A percentile compares a stretch with the other conserved stretches of the same genome.
Evolutionary conservation across 1,140 invertebrate genomes (phyloP).

Genomic region (Diprion similis): DNA sequence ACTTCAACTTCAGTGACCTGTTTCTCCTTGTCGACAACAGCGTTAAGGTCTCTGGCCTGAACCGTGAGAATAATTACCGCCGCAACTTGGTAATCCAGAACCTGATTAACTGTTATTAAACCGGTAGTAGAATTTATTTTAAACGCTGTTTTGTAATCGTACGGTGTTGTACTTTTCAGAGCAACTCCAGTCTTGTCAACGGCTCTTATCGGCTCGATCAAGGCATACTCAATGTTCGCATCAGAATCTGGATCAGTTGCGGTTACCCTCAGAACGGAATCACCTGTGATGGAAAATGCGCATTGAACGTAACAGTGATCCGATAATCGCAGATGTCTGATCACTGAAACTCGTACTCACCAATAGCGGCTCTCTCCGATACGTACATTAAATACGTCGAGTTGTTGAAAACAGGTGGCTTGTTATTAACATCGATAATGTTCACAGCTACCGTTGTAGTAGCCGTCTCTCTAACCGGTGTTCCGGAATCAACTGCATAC

Average conservation of each 20-base stretch:
- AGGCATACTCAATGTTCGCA: conserved; percentile 71
- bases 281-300: conserved; percentile 40
- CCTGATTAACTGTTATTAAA: conserved; percentile 73
- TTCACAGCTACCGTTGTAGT: conserved; percentile 76
- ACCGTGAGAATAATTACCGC: conserved; percentile 83
- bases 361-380: conserved; percentile 73
- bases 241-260: conserved; percentile 77
- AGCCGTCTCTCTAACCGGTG: conserved; percentile 77
- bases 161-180: conserved; percentile 66
- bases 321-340: neutral
- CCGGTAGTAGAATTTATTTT: conserved; percentile 74
- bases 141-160: conserved; percentile 74
- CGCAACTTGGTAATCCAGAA: conserved; percentile 78
- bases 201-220: conserved; percentile 73
- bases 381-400: conserved; percentile 72
- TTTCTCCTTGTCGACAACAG: conserved; percentile 69
- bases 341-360: conserved; percentile 38
- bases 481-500: conserved; percentile 74
- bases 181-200: conserved; percentile 79
- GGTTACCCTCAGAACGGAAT: conserved; percentile 67
- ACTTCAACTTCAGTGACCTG: conserved; percentile 74
- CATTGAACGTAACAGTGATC: neutral
- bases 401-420: conserved; percentile 77
- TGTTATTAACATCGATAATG: conserved; percentile 84
- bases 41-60: conserved; percentile 76